Conservation (phyloP, 2,113 vertebrate genomes). For the Silurus glanis region DNA sequence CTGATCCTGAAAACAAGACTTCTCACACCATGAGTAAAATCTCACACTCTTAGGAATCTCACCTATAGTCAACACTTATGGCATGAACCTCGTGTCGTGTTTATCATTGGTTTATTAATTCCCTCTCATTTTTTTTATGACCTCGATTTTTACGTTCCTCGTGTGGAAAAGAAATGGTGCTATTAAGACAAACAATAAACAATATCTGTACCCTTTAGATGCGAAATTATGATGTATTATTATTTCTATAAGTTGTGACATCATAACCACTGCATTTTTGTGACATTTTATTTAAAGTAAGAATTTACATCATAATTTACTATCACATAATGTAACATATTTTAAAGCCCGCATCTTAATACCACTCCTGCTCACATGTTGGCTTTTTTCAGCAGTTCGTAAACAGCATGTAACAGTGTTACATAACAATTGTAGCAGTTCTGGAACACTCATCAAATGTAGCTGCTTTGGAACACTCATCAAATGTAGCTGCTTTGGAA, state of each 20-base stretch:
- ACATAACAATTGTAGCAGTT: background rate
- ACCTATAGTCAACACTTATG: conserved; percentile 3
- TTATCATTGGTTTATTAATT: background rate
- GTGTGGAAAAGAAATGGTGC: background rate
- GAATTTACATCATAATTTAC: background rate
- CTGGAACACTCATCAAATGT: background rate
- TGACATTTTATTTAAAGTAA: background rate
- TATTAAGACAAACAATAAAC: background rate
- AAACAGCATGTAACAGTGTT: background rate
- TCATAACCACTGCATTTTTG: background rate
- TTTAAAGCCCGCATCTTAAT: background rate
- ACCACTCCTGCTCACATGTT: background rate
- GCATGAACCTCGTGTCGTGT: background rate
- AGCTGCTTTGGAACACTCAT: no score
- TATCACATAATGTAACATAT: background rate
- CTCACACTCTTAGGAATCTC: conserved; percentile 1
- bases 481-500: no score
- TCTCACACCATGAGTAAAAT: conserved; percentile 8
- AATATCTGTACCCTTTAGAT: background rate
- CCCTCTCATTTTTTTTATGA: background rate
- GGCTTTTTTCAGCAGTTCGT: background rate
- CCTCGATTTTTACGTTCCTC: background rate
- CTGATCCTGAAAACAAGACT: conserved; percentile 31
- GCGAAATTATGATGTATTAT: background rate
- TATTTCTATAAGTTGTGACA: background rate